phyloP scores from a whole-genome alignment of 2,888 invertebrate species.

The Phragmatobia fuliginosa region DNA sequence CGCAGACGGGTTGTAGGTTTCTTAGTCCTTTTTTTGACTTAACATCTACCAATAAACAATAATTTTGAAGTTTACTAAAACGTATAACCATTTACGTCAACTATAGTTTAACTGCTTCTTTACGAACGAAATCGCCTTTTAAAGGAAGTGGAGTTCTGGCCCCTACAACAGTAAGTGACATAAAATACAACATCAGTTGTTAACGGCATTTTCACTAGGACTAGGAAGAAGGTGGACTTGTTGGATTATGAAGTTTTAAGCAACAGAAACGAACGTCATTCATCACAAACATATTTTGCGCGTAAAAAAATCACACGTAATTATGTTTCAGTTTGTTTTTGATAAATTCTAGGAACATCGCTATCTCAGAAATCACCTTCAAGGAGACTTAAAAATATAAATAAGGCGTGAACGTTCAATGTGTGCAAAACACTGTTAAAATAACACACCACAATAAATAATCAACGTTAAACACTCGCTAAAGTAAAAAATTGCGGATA shows the following conservation, averaged over 20 bases:
- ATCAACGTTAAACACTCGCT: slow-evolving; percentile 4
- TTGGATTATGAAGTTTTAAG: neutral
- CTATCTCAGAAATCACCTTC: slow-evolving; percentile 19
- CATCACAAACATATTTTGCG: slow-evolving; percentile 2
- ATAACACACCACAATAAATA: slow-evolving; percentile 8
- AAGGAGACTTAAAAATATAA: slow-evolving; percentile 8
- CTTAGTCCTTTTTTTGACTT: neutral
- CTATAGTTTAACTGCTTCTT: neutral
- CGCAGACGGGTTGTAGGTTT: no score
- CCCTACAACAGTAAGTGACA: neutral
- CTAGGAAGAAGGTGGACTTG: neutral
- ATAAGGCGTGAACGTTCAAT: slow-evolving; percentile 6
- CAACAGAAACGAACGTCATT: neutral
- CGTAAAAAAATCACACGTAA: slow-evolving; percentile 4
- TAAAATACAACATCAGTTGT: neutral
- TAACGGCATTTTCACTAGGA: neutral
- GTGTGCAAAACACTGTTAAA: slow-evolving; percentile 4
- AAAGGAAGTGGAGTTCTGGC: neutral
- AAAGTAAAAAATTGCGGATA: slow-evolving; percentile 24
- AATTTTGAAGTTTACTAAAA: neutral
- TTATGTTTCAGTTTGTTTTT: slow-evolving; percentile 11
- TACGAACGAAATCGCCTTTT: neutral
- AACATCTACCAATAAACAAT: neutral
- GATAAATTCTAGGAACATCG: slow-evolving; percentile 22
- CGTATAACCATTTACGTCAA: neutral